Conservation (phyloP, 2,888 invertebrate species). For the Apotomis capreana region DNA sequence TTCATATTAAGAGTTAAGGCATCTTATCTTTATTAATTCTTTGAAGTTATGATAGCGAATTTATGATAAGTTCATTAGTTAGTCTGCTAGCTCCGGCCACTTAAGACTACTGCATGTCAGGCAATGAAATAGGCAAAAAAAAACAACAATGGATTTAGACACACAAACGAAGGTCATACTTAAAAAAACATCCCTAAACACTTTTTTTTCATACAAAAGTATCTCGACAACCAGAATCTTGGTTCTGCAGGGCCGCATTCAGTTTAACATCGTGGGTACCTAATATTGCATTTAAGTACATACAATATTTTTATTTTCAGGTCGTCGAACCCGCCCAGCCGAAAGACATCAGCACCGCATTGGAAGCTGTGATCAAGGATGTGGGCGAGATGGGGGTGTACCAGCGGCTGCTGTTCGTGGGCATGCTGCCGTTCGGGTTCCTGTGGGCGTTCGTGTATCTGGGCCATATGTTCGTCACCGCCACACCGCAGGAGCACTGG, state of each 20-base stretch:
- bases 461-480: slow-evolving; percentile 75
- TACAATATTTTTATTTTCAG: background rate
- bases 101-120: no score
- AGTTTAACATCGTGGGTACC: no score
- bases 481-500: slow-evolving; percentile 72
- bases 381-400: slow-evolving; percentile 61
- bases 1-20: background rate
- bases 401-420: slow-evolving; percentile 67
- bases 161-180: slow-evolving; percentile 1
- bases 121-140: no score
- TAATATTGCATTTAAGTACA: no score
- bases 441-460: slow-evolving; percentile 74
- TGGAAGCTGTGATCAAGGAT: slow-evolving; percentile 51
- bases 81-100: background rate
- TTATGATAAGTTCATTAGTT: slow-evolving; percentile 8
- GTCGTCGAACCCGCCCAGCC: background rate
- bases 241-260: no score
- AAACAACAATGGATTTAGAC: slow-evolving; percentile 6
- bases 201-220: no score
- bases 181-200: no score
- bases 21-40: background rate
- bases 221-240: no score
- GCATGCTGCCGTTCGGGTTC: slow-evolving; percentile 72
- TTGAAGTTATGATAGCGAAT: slow-evolving; percentile 6
- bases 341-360: slow-evolving; percentile 44